phyloP scores from a whole-genome alignment of 2,888 invertebrate species.

The Rambutsinella grinnellia region DNA sequence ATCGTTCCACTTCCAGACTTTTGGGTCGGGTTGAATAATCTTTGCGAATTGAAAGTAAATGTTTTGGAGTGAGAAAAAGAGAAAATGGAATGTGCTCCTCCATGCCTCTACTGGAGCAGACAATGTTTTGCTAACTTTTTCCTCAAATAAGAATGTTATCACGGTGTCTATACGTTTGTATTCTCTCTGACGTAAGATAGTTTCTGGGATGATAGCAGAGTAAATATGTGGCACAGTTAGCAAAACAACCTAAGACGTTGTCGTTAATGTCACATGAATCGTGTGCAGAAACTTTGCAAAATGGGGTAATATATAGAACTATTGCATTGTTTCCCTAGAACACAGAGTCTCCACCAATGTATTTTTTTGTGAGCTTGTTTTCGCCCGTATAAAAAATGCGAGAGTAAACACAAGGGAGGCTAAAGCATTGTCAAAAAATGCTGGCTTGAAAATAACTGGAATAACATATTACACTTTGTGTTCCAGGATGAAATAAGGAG shows the following conservation, averaged over 20 bases:
- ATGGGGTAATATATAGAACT: conserved; percentile 19
- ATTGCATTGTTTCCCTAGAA: neutral
- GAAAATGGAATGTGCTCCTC: conserved; percentile 21
- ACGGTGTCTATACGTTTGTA: neutral
- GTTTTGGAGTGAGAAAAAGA: conserved; percentile 19
- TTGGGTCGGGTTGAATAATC: conserved; percentile 41
- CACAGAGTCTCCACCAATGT: neutral
- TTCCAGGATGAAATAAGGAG: conserved; percentile 45
- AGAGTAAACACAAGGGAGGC: neutral
- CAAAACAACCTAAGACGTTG: conserved; percentile 16
- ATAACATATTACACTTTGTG: conserved; percentile 40
- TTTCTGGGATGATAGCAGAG: neutral
- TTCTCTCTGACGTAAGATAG: neutral
- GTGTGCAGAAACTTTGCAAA: conserved; percentile 30
- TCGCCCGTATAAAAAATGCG: neutral
- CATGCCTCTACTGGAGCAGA: too few species aligned
- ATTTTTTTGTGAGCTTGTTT: conserved; percentile 2
- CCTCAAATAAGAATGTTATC: neutral
- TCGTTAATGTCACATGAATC: conserved; percentile 56
- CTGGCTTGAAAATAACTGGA: conserved; percentile 11
- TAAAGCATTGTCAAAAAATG: neutral
- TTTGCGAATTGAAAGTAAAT: conserved; percentile 44
- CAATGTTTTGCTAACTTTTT: neutral
- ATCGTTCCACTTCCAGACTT: conserved; percentile 6
- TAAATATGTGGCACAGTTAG: neutral